A percentile compares a stretch with the other conserved stretches of the same genome.
Evolutionary conservation across 2,113 vertebrate species (phyloP).

Genomic region (Gnathonemus echidnorhynchus): DNA sequence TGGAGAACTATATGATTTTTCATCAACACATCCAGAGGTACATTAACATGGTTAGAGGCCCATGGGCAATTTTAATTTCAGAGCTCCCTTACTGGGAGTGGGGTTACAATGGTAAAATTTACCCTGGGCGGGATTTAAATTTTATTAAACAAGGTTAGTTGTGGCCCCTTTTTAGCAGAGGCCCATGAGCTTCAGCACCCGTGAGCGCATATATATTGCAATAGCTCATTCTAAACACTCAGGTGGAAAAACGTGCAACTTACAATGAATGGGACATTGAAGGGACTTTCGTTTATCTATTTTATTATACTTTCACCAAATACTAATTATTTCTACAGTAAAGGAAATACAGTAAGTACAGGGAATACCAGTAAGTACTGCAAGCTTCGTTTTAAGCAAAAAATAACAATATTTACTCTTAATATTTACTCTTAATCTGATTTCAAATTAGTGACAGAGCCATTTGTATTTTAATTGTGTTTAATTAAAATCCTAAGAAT

Average conservation of each 20-base stretch:
- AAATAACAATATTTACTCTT: not conserved
- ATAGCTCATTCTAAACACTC: too few relatives aligned
- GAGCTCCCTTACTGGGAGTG: too few relatives aligned
- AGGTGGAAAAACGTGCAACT: not conserved
- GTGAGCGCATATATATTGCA: too few relatives aligned
- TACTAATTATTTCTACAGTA: not conserved
- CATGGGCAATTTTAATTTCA: too few relatives aligned
- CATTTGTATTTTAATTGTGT: not conserved
- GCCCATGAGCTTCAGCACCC: too few relatives aligned
- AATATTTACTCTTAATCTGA: not conserved
- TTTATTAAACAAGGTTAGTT: too few relatives aligned
- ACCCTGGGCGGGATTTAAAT: too few relatives aligned
- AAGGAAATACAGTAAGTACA: not conserved
- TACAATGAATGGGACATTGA: not conserved
- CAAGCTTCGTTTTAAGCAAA: not conserved
- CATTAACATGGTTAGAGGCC: too few relatives aligned
- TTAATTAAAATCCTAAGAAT: not conserved
- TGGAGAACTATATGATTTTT: too few relatives aligned
- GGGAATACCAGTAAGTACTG: not conserved
- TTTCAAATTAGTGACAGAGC: not conserved
- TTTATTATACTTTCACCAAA: not conserved
- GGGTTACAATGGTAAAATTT: too few relatives aligned
- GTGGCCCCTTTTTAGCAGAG: too few relatives aligned
- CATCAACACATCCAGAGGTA: too few relatives aligned
- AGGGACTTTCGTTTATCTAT: not conserved